phyloP scores from a whole-genome alignment of 1,140 invertebrate genomes.

The Rhopalosiphum padi region DNA sequence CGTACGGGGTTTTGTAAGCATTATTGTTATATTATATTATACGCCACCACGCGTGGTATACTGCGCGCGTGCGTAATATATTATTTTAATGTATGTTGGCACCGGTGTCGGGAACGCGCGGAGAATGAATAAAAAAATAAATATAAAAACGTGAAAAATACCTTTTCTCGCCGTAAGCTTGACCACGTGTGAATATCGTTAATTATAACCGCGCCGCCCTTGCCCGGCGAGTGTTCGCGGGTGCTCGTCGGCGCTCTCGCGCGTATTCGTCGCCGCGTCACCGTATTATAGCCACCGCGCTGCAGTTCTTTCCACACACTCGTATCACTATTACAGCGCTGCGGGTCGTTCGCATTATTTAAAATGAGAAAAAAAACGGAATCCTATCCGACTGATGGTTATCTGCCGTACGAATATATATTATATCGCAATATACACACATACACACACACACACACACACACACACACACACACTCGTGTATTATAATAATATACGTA shows the following conservation, averaged over 20 bases:
- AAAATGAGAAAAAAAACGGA: not conserved
- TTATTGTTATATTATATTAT: not conserved
- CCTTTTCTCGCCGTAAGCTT: not conserved
- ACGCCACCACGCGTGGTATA: not conserved
- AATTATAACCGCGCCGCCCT: constrained; percentile 43
- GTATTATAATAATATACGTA: not conserved
- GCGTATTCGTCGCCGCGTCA: not conserved
- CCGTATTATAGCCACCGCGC: too few species aligned
- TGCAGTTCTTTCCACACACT: too few species aligned
- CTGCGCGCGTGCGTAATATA: not conserved
- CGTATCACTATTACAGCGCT: not conserved
- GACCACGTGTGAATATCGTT: constrained; percentile 55
- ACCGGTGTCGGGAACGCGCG: not conserved
- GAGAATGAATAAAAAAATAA: not conserved
- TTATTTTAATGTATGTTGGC: not conserved
- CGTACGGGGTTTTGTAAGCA: too few species aligned
- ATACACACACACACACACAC: not conserved
- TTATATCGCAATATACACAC: not conserved
- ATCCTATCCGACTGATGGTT: constrained; percentile 29
- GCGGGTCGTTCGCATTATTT: not conserved
- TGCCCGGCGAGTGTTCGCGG: not conserved
- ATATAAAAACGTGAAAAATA: constrained; percentile 2
- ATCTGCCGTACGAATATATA: constrained; percentile 16
- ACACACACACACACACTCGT: not conserved
- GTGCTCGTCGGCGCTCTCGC: not conserved